Base-by-base conservation (phyloP, 1,140 invertebrate species). In the Protaetia brevitarsis region DNA sequence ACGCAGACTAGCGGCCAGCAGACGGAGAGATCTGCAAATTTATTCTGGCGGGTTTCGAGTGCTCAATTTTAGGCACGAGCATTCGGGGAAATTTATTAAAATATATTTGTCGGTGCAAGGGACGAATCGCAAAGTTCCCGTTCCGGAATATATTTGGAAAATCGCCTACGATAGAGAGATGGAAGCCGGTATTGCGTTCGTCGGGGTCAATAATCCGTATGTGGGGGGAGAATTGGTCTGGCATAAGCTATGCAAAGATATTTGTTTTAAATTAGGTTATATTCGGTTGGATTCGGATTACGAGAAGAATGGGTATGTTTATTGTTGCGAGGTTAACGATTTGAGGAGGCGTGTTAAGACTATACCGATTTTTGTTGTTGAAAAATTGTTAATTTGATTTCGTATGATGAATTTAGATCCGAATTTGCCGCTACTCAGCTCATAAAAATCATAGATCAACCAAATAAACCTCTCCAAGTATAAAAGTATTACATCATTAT, bases 131-230 rank as follows among this genome's bases (percentile, higher is more conserved):
- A n/a, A n/a, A n/a, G n/a, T n/a, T n/a, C 79, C 83, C 0, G 84
- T 86, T 0, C 87, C 87, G 0, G 73, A 80, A 69, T 81, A 84
- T 41, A 86, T 79, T 65, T 88, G 84, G 81, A 87, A 88, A 81
- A 76, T 88, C 4, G 78, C 85, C 1, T 82, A 87, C 67, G 80
- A 88, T 67, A 76, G 79, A 8, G 64, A 71, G 4, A 77, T 73
- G 2, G 79, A 80, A 37, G 70, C 75, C 1, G 86, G 83, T 1
- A 82, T 84, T 1, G 87, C 83, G 2, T 83, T 88, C 65, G 73
- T 89, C 2, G 83, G 84, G 23, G 78, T 87, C 16, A 89, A 89
- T 73, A 87, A 89, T 76, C 86, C 86, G 0, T 84, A 86, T 70
- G 2, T 10, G 11, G 21, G 2, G n/a, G 31, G n/a, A 7, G 77